These are phyloP conservation scores for Diarsia dahlii DNA, from an alignment of 2,888 invertebrate species.

Conservation along the genomic window DNA sequence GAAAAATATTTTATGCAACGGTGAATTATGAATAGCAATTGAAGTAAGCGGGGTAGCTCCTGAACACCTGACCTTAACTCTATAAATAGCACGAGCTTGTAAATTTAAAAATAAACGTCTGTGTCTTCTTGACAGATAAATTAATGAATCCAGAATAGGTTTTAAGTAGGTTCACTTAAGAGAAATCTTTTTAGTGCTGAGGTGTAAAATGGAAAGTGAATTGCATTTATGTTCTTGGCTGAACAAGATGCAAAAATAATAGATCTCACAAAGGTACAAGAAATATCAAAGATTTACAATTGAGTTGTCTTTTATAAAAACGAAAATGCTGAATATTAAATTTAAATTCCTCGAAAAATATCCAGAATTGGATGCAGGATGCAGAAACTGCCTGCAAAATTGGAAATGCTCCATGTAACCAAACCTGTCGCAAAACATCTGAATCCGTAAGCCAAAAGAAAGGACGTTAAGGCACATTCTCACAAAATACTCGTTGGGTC, in stretches of 20 bases:
- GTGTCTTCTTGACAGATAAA: not conserved
- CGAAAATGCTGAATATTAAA: not conserved
- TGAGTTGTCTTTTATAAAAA: not conserved
- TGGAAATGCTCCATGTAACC: too few species aligned
- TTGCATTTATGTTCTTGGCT: not conserved
- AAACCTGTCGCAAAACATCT: conserved; percentile 33
- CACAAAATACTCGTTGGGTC: conserved; percentile 64
- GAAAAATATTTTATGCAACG: conserved; percentile 21
- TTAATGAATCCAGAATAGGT: not conserved
- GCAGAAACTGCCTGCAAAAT: too few species aligned
- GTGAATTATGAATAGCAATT: conserved; percentile 2
- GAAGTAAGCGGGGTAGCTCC: not conserved
- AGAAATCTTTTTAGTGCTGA: conserved; percentile 14
- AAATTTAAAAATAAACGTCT: not conserved
- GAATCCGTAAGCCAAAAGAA: conserved; percentile 44
- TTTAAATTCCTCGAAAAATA: not conserved
- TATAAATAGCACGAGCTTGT: not conserved
- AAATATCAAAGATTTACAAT: not conserved
- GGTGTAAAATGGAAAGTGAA: conserved; percentile 16
- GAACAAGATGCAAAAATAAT: not conserved
- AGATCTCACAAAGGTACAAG: not conserved
- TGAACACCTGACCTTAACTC: conserved; percentile 12
- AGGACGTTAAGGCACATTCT: conserved; percentile 58
- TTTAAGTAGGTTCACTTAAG: not conserved
- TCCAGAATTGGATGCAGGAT: not conserved